Base-by-base conservation (phyloP, 2,113 vertebrate species). In the Alethe castanea region DNA sequence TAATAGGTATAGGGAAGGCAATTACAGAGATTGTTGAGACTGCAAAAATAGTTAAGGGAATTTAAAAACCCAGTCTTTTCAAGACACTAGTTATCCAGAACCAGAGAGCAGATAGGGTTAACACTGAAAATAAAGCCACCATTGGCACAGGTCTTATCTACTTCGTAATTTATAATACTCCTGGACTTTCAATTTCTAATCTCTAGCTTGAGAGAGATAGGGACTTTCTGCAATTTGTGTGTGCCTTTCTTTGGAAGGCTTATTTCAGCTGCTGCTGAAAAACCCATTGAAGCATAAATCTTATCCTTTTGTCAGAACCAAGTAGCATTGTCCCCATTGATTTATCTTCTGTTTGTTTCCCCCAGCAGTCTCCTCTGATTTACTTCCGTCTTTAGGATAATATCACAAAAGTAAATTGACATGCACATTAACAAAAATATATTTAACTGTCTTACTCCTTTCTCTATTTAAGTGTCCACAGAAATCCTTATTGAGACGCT, bases 281-380 rank as follows among this genome's bases (percentile, higher is more conserved):
- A 96, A 90, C 20, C 5, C 33, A n/a, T 42, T 71, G 67, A 94
- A 92, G 60, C 48, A 78, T 92, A 84, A 94, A 94, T 95, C 64
- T 90, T 88, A 86, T 59, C 64, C 38, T 76, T 88, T 93, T 84
- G 76, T 38, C 81, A 90, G 64, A 90, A 86, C 35, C 52, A 86
- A 88, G 78, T 29, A 84, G n/a, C 56, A 60, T 47, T 86, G 64
- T 92, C 60, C 47, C 67, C 64, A 48, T 1, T 81, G 88, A 94
- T 93, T 95, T 93, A 86, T 88, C 65, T 67, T 83, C 35, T 83
- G 17, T 88, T 93, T 90, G 47, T 66, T 96, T 90, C 64, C 40
- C 86, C 47, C 60, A 78, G 47, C 52, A 86, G 72, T 36, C 48
- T n/a, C 29, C 47, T 90, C 76, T 86, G 76, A 93, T 93, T 93